phyloP scores from a whole-genome alignment of 2,113 vertebrate genomes.

The Cheilinus undulatus region DNA sequence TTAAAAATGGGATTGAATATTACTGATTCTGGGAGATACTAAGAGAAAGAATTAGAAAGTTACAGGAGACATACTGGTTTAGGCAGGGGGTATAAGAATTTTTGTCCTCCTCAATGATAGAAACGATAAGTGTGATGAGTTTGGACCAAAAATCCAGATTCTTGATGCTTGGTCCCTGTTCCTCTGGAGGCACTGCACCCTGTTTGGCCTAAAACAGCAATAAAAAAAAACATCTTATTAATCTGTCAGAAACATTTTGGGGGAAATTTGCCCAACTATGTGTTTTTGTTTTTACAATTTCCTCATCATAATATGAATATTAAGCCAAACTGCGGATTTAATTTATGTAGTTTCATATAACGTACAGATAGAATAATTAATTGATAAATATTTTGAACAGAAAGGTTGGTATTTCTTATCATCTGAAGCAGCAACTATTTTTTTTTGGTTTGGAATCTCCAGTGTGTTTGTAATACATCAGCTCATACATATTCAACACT shows the following conservation, averaged over 20 bases:
- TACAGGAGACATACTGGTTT: slow-evolving; percentile 90
- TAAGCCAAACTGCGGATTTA: not conserved
- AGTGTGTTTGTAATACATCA: slow-evolving; percentile 25
- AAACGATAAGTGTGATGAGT: slow-evolving; percentile 98
- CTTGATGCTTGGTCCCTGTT: slow-evolving; percentile 98
- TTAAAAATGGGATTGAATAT: not conserved
- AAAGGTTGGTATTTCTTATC: not conserved
- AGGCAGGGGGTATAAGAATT: slow-evolving; percentile 98
- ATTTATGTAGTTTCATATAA: too few relatives aligned
- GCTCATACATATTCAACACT: slow-evolving; percentile 39
- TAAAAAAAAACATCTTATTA: not conserved
- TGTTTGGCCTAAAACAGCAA: slow-evolving; percentile 89
- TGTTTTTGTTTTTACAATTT: not conserved
- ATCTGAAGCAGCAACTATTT: not conserved
- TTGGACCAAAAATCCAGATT: slow-evolving; percentile 99
- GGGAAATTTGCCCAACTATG: not conserved
- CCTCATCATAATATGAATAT: not conserved
- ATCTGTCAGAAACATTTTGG: not conserved
- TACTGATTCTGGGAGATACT: not conserved
- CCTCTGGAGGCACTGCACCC: slow-evolving; percentile 93
- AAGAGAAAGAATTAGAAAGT: not conserved
- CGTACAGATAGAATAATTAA: not conserved
- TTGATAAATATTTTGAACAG: not conserved
- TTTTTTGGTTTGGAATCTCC: slow-evolving; percentile 2
- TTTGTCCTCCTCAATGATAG: slow-evolving; percentile 98